Evolutionary conservation across 2,113 vertebrate species (phyloP), one percentile per base, ranked within the genome.

Genomic region (Girardinichthys multiradiatus): DNA sequence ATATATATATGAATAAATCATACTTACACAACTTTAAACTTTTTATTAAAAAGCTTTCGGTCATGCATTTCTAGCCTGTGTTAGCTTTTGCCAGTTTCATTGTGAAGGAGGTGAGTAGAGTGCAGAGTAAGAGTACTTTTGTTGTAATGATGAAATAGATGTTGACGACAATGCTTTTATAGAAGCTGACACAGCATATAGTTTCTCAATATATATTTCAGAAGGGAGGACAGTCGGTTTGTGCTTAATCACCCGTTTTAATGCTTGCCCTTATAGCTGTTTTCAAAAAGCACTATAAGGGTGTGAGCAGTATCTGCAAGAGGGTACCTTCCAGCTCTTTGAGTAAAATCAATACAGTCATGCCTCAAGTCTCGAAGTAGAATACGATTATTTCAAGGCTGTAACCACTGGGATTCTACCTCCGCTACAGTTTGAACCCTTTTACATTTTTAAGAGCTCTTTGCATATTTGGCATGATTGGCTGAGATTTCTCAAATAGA

Each of bases 241-340:
- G 73, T 54, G 83, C 72, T 85, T 89, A 83, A 90, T 86, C 88
- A 68, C 80, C 77, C 87, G 17, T 82, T 87, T 89, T 82, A 86
- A 78, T 68, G 74, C 80, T 84, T 29, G 30, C 81, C 77, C 74
- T 82, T 4, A 54, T 54, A 76, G 68, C 87, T 67, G 80, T 64
- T 77, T 74, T 76, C 74, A 77, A 73, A 87, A 80, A 76, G 77
- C 70, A 64, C 69, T 54, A 21, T 26, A 10, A 64, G 51, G 58
- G 59, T 57, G 61, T 57, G 68, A 74, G 62, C 15, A 57, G 35
- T n/a, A 19, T 28, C 57, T 37, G 27, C 35, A 13, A 81, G 70
- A 39, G 70, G 17, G 28, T 59, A 24, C 31, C 70, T 58, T 72
- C 70, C 51, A 45, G 42, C 69, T 78, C 64, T 65, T 82, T 75